These are phyloP conservation scores for Agelaius phoeniceus DNA, from an alignment of 2,113 vertebrate species.

Conservation along the genomic window DNA sequence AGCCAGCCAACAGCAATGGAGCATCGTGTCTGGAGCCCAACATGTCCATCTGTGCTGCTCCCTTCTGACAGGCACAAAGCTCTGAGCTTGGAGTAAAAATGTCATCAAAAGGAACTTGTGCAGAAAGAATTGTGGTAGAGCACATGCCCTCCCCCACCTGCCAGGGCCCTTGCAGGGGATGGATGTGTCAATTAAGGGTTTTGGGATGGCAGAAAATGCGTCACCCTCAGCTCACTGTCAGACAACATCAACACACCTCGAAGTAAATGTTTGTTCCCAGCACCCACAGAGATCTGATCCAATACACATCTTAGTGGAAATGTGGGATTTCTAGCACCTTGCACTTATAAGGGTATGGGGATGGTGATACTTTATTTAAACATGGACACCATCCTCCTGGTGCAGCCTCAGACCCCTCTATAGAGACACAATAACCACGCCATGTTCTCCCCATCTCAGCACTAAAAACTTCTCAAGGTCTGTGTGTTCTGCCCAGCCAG, in stretches of 20 bases:
- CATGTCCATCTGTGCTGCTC: not conserved
- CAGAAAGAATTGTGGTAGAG: not conserved
- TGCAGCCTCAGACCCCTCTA: not conserved
- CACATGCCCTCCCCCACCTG: fast-evolving
- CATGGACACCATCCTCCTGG: not conserved
- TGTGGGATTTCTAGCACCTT: not conserved
- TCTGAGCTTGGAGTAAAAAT: not conserved
- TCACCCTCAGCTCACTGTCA: not conserved
- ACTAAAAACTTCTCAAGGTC: not conserved
- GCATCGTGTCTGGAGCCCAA: not conserved
- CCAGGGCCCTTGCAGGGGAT: not conserved
- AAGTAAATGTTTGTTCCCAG: not conserved
- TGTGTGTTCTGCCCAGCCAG: not conserved
- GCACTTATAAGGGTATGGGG: not conserved
- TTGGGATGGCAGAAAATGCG: not conserved
- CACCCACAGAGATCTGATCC: not conserved
- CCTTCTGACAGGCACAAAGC: slow-evolving; percentile 13
- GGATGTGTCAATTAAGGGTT: not conserved
- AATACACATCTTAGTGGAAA: fast-evolving
- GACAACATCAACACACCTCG: not conserved
- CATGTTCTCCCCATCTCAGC: not conserved
- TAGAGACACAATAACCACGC: fast-evolving
- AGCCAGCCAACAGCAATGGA: not conserved
- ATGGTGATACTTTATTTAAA: not conserved
- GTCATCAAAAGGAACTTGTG: not conserved